These are phyloP conservation scores for Sinocyclocheilus rhinocerous DNA, from an alignment of 2,113 vertebrate genomes.

Conservation along the genomic window DNA sequence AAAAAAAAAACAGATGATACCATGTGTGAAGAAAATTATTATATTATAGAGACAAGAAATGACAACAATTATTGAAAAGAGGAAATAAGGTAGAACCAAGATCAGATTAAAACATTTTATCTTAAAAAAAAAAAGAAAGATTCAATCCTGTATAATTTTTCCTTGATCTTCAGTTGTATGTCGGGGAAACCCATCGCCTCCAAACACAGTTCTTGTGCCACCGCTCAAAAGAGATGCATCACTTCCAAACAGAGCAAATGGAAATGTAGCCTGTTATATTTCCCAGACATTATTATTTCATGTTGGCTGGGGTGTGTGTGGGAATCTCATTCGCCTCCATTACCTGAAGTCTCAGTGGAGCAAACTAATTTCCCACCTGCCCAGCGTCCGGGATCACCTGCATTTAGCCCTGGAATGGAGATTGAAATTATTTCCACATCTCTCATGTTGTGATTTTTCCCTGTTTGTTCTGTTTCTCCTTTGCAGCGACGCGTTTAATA, in stretches of 20 bases:
- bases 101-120: too few relatives aligned
- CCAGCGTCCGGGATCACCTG: conserved; percentile 29
- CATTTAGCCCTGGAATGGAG: conserved; percentile 51
- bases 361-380: conserved; percentile 56
- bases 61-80: not conserved
- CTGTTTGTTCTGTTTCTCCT: conserved; percentile 22
- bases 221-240: conserved; percentile 46
- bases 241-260: conserved; percentile 43
- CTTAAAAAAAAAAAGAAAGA: too few relatives aligned
- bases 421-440: conserved; percentile 60
- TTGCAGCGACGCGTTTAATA: conserved; percentile 55
- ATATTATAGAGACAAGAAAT: not conserved
- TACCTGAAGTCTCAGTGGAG: conserved; percentile 55
- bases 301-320: conserved; percentile 46
- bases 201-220: not conserved
- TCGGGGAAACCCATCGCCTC: not conserved
- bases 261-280: conserved; percentile 51
- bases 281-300: conserved; percentile 59
- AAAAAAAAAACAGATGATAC: conserved; percentile 2
- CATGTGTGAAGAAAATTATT: not conserved
- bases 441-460: conserved; percentile 46
- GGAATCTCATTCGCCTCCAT: conserved; percentile 58
- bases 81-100: not conserved
- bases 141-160: not conserved
- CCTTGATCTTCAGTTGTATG: conserved; percentile 7